Conservation (phyloP, 1,140 invertebrate species). For the Riptortus pedestris region DNA sequence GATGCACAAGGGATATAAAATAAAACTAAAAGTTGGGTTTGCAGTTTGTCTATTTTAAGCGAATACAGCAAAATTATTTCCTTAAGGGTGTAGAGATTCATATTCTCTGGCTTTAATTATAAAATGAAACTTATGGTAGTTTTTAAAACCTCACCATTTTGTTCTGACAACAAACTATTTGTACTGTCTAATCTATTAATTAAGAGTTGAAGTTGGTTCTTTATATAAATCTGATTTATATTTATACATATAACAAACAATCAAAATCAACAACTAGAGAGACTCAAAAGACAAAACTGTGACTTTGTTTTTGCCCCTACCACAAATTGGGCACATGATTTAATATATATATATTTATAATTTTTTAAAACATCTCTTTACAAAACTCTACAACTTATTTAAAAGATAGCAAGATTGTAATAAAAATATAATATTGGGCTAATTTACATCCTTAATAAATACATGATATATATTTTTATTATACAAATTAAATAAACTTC, state of each 20-base stretch:
- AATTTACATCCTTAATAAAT: conserved; percentile 7
- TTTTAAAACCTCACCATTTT: neutral
- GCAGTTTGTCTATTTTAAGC: conserved; percentile 10
- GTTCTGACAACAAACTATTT: conserved; percentile 11
- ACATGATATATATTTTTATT: conserved; percentile 1
- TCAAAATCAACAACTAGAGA: conserved; percentile 18
- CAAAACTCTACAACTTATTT: conserved; percentile 13
- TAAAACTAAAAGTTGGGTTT: neutral
- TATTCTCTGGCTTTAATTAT: neutral
- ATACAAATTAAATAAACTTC: neutral
- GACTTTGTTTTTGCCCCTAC: neutral
- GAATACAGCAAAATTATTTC: conserved; percentile 9
- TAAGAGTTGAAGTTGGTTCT: neutral
- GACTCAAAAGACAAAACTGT: conserved; percentile 6
- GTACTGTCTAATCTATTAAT: neutral
- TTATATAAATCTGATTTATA: neutral
- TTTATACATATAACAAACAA: conserved; percentile 17
- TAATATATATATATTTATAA: conserved; percentile 10
- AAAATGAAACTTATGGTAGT: neutral
- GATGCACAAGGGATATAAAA: too few species aligned
- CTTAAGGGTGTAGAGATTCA: neutral
- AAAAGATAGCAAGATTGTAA: conserved; percentile 18
- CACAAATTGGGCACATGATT: neutral
- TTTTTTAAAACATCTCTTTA: conserved; percentile 5
- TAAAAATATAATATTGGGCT: conserved; percentile 16